Base-by-base conservation (phyloP, 2,888 invertebrate genomes). In the Apotomis betuletana region DNA sequence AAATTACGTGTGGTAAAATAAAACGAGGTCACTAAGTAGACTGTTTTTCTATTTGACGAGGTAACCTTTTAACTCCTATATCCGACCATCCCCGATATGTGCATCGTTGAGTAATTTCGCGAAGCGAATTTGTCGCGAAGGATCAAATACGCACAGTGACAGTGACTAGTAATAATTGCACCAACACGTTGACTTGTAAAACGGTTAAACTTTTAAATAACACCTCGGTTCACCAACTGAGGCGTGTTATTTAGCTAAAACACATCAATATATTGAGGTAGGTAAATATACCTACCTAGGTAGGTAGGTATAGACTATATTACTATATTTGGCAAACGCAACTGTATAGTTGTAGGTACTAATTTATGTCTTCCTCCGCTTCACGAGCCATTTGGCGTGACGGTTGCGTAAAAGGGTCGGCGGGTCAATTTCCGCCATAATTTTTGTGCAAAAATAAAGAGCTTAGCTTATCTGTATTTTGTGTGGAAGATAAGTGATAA, bases 371-470 rank as follows among this genome's bases (percentile, higher is more conserved):
- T 74, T 62, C 70, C 71, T 59, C 52, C 27, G 63, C 59, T 70
- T 74, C 71, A 69, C 69, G 74, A 65, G 13, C 72, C 72, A 72
- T 72, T 72, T 72, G 67, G 58, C 67, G 15, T 68, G 59, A 54
- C 68, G 67, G 72, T 67, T 67, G 63, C 68, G 54, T 38, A 27
- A 41, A 68, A 68, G 67, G 72, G 72, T 63, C 58, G 63, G 63
- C 72, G 72, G 57, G 67, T 72, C 63, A 68, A 72, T 68, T 68
- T 72, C 68, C 68, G 72, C 62, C 12, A 63, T 68, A 49, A 72
- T 72, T 72, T 68, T 72, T 72, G 52, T 62, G 67, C 71, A 36
- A 62, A 71, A 68, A 67, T 57, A 36, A 64, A 44, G 55, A 15
- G 8, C n/a, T 0, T 12, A 27, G 5, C 15, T 27, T 49, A 49